phyloP scores from a whole-genome alignment of 1,140 invertebrate species.

The Adelges cooleyi region DNA sequence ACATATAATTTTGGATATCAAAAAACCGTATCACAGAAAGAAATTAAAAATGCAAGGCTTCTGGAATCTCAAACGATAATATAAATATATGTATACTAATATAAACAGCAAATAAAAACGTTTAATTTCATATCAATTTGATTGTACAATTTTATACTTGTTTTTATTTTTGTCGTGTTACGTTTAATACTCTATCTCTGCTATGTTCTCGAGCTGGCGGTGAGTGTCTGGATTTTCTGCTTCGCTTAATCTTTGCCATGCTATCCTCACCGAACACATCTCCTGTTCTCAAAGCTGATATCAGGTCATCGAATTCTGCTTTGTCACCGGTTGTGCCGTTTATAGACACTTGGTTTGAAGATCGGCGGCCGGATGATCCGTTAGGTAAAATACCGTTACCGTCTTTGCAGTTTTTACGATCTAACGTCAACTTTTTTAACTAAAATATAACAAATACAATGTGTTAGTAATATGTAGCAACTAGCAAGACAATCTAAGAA shows the following conservation, averaged over 20 bases:
- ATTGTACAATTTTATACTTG: neutral
- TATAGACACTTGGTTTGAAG: neutral
- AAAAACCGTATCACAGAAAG: conserved; percentile 22
- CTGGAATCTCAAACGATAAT: neutral
- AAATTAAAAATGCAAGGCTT: conserved; percentile 3
- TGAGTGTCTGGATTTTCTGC: conserved; percentile 50
- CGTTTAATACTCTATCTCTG: conserved; percentile 46
- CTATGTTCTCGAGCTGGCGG: conserved; percentile 57
- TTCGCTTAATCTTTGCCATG: conserved; percentile 80
- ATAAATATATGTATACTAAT: neutral
- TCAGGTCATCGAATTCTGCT: conserved; percentile 93
- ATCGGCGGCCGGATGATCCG: conserved; percentile 34
- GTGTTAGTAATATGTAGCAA: neutral
- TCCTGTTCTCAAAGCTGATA: conserved; percentile 87
- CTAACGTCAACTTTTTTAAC: conserved; percentile 75
- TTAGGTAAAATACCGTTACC: conserved; percentile 38
- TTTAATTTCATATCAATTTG: neutral
- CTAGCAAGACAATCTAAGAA: no score
- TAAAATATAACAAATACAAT: conserved; percentile 36
- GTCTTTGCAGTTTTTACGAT: conserved; percentile 64
- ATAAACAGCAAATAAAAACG: neutral
- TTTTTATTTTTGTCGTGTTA: conserved; percentile 37
- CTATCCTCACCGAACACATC: conserved; percentile 92
- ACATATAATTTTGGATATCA: neutral
- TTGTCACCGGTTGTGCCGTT: conserved; percentile 42